A percentile compares a stretch with the other conserved stretches of the same genome.
Conservation (phyloP, 92 coral and sea anemone species). For the Paragorgia papillata region DNA sequence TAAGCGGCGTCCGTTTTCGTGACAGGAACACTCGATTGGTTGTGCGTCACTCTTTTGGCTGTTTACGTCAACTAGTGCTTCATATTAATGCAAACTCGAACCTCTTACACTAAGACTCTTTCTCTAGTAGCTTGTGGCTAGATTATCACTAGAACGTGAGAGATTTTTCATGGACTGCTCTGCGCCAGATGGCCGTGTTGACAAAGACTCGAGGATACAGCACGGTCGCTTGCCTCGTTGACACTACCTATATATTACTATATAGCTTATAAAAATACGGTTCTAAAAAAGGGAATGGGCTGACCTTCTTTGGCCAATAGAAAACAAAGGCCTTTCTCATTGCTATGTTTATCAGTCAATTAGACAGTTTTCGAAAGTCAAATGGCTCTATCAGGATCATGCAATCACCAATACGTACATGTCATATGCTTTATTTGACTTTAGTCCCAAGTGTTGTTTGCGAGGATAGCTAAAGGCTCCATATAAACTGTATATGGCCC, state of each 20-base stretch:
- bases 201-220: not conserved
- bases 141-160: not conserved
- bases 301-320: too few species aligned
- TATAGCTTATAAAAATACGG: too few species aligned
- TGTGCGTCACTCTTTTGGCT: conserved; percentile 34
- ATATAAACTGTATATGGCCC: too few species aligned
- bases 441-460: not conserved
- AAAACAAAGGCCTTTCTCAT: conserved; percentile 11
- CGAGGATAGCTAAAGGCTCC: not conserved
- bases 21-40: conserved; percentile 5
- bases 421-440: not conserved
- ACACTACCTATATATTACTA: too few species aligned
- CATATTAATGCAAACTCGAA: conserved; percentile 26
- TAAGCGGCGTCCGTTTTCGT: too few species aligned
- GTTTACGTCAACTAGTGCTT: conserved; percentile 32
- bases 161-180: too few species aligned
- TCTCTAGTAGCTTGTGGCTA: not conserved
- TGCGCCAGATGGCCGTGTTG: too few species aligned
- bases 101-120: not conserved
- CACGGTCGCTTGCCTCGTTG: not conserved
- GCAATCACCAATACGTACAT: not conserved
- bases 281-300: too few species aligned
- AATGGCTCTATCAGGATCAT: not conserved
- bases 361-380: conserved; percentile 2
- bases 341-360: conserved; percentile 28